Evolutionary conservation across 2,888 invertebrate genomes (phyloP).

Genomic region (Peribatodes rhomboidaria): DNA sequence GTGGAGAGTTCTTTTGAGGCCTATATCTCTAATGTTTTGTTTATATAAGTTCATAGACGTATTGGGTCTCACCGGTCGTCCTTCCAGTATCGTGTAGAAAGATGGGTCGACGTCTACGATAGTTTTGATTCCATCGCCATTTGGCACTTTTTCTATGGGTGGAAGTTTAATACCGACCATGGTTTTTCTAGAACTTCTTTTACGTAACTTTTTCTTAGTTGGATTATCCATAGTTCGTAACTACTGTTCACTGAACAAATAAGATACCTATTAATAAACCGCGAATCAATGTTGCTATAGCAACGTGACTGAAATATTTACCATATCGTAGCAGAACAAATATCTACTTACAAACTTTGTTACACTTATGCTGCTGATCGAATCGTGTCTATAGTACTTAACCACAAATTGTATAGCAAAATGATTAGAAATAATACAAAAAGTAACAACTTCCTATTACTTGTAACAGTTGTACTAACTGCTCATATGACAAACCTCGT

Average conservation of each 20-base stretch:
- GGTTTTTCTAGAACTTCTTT: slow-evolving; percentile 63
- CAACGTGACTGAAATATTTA: slow-evolving; percentile 49
- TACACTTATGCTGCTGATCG: slow-evolving; percentile 15
- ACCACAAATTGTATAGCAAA: slow-evolving; percentile 11
- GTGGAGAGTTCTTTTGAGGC: slow-evolving; percentile 70
- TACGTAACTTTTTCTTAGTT: slow-evolving; percentile 59
- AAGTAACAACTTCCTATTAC: no score
- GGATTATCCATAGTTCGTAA: slow-evolving; percentile 42
- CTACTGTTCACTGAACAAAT: slow-evolving; percentile 9
- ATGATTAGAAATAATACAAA: neutral
- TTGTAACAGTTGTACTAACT: no score
- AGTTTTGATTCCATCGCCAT: slow-evolving; percentile 71
- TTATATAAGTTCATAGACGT: slow-evolving; percentile 86
- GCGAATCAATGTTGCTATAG: slow-evolving; percentile 72
- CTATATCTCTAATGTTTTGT: slow-evolving; percentile 76
- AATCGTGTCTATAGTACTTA: slow-evolving; percentile 22
- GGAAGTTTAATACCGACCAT: slow-evolving; percentile 73
- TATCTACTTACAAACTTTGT: neutral
- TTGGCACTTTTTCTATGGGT: slow-evolving; percentile 66
- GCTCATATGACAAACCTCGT: no score
- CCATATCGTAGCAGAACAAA: slow-evolving; percentile 1
- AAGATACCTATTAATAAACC: neutral
- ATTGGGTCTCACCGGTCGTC: slow-evolving; percentile 86
- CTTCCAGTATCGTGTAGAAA: slow-evolving; percentile 87
- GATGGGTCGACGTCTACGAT: slow-evolving; percentile 88